phyloP scores from a whole-genome alignment of 2,113 vertebrate genomes.

The Lepus timidus region DNA sequence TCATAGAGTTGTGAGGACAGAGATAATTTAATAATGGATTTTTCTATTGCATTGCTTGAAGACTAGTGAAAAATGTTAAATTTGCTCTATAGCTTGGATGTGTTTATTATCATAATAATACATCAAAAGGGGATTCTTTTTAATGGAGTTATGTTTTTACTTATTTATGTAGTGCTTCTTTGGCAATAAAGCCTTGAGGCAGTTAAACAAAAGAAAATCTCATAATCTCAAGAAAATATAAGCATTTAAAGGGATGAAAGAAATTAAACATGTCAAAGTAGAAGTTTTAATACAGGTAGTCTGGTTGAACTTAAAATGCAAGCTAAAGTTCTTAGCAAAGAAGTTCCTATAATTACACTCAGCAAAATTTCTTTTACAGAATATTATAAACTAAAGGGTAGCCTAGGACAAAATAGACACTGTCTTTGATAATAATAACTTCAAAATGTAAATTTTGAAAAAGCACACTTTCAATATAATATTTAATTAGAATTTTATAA shows the following conservation, averaged over 20 bases:
- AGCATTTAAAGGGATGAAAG: not conserved
- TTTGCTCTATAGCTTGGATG: not conserved
- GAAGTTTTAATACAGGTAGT: not conserved
- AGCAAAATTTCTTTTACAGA: not conserved
- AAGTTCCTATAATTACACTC: not conserved
- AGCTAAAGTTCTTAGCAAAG: conserved; percentile 14
- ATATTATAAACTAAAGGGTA: not conserved
- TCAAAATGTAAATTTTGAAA: not conserved
- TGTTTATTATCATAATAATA: not conserved
- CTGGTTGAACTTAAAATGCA: not conserved
- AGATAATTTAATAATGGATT: not conserved
- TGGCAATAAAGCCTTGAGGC: conserved; percentile 3
- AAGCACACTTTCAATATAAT: not conserved
- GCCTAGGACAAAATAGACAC: not conserved
- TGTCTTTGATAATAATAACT: conserved; percentile 12
- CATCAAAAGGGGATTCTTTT: conserved; percentile 3
- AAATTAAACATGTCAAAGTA: not conserved
- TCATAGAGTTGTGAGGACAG: not conserved
- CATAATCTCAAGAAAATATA: conserved; percentile 25
- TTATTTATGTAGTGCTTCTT: not conserved
- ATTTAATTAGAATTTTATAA: conserved; percentile 39
- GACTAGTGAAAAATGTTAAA: not conserved
- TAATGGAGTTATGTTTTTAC: not conserved
- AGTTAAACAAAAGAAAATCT: not conserved
- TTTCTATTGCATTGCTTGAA: not conserved